Conservation (phyloP, 1,140 invertebrate genomes). For the Phymorhynchus buccinoides region DNA sequence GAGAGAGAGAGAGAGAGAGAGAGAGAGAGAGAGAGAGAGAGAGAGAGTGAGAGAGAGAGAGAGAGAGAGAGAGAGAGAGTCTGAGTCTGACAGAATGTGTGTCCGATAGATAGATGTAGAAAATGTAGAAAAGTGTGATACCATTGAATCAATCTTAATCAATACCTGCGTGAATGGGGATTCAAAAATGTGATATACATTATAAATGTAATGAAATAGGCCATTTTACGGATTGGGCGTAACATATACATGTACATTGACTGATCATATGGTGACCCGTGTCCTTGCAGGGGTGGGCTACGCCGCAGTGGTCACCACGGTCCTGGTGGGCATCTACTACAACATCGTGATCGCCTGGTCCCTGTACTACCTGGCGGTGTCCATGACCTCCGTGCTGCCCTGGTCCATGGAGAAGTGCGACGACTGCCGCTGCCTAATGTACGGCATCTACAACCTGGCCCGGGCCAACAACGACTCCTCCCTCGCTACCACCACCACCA, state of each 20-base stretch:
- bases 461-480: neutral
- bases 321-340: constrained; percentile 96
- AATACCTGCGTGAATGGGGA: too few relatives aligned
- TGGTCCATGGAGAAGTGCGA: constrained; percentile 46
- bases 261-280: too few relatives aligned
- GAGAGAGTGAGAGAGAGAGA: neutral
- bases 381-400: constrained; percentile 77
- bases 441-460: neutral
- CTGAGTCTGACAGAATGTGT: neutral
- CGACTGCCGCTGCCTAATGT: constrained; percentile 26
- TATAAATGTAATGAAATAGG: too few relatives aligned
- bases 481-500: neutral
- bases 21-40: too few relatives aligned
- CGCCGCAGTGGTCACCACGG: constrained; percentile 83
- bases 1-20: too few relatives aligned
- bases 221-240: too few relatives aligned
- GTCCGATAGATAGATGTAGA: too few relatives aligned
- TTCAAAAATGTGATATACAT: too few relatives aligned
- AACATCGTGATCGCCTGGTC: constrained; percentile 96
- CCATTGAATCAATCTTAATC: too few relatives aligned
- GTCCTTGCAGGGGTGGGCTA: constrained; percentile 58
- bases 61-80: neutral
- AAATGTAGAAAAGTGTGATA: too few relatives aligned
- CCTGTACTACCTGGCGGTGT: constrained; percentile 93
- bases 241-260: too few relatives aligned